Evolutionary conservation across 2,797 vertebrate species (phyloP).

Genomic region (Anas bahamensis): DNA sequence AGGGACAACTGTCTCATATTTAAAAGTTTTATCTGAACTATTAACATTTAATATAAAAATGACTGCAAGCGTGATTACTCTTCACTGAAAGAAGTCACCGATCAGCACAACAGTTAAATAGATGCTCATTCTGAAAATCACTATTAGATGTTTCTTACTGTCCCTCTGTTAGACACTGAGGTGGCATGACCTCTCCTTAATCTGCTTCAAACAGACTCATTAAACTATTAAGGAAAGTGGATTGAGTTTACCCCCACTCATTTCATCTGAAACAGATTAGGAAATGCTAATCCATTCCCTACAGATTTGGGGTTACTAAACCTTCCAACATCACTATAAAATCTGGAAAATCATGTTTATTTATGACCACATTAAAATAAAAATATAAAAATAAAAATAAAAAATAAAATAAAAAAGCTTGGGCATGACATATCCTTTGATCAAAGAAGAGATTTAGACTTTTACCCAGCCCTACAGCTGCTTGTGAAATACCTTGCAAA

Average conservation of each 20-base stretch:
- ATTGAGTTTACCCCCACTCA: conserved; percentile 24
- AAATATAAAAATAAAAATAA: not conserved
- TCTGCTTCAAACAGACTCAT: conserved; percentile 28
- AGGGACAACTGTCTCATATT: not conserved
- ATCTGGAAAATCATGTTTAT: conserved; percentile 8
- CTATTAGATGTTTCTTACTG: not conserved
- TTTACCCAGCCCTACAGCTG: not conserved
- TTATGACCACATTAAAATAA: not conserved
- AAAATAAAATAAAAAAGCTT: not conserved
- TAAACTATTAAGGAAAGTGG: conserved; percentile 48
- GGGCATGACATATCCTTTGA: not conserved
- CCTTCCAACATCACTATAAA: not conserved
- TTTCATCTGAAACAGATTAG: not conserved
- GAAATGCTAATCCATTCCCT: conserved; percentile 19
- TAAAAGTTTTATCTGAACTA: not conserved
- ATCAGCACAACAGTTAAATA: not conserved
- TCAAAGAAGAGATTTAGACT: not conserved
- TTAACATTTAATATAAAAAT: not conserved
- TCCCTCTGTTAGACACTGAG: not conserved
- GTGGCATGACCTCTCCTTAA: conserved; percentile 14
- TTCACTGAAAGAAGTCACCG: not conserved
- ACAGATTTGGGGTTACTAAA: not conserved
- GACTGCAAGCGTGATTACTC: not conserved
- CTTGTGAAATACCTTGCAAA: not conserved
- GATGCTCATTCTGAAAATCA: not conserved